phyloP scores from a whole-genome alignment of 2,888 invertebrate genomes.

The Eueremaeus valkanovi region DNA sequence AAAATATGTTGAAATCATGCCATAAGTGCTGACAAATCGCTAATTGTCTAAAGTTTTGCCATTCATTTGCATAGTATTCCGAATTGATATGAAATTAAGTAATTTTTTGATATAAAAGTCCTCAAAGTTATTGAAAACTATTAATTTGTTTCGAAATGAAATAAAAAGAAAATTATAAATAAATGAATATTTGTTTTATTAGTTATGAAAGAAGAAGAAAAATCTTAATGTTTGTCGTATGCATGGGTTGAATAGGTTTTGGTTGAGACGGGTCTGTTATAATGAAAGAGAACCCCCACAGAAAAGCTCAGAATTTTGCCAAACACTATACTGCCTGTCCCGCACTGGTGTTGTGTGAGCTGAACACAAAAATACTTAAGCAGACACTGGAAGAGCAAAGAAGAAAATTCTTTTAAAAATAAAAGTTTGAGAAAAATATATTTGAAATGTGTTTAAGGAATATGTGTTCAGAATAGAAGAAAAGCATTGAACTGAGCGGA shows the following conservation, averaged over 20 bases:
- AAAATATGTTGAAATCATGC: not conserved
- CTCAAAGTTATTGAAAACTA: too few relatives aligned
- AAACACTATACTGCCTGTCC: not conserved
- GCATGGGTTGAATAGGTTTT: not conserved
- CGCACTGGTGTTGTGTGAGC: not conserved
- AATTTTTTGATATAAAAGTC: too few relatives aligned
- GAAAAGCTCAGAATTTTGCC: not conserved
- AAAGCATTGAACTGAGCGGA: not conserved
- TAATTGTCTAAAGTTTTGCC: too few relatives aligned
- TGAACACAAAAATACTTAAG: not conserved
- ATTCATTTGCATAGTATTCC: too few relatives aligned
- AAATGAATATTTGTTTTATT: too few relatives aligned
- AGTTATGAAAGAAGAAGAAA: too few relatives aligned
- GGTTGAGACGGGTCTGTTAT: not conserved
- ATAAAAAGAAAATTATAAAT: too few relatives aligned
- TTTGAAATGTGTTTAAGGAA: not conserved
- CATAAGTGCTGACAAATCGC: too few relatives aligned
- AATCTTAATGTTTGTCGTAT: not conserved
- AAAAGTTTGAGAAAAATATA: conserved; percentile 20
- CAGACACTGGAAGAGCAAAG: conserved; percentile 13
- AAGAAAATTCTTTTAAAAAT: conserved; percentile 29
- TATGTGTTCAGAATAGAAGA: not conserved
- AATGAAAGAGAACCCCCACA: conserved; percentile 30
- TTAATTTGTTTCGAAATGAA: too few relatives aligned
- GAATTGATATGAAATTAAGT: too few relatives aligned